phyloP scores from a whole-genome alignment of 2,113 vertebrate species.

The Ptilorrhoa leucosticta region DNA sequence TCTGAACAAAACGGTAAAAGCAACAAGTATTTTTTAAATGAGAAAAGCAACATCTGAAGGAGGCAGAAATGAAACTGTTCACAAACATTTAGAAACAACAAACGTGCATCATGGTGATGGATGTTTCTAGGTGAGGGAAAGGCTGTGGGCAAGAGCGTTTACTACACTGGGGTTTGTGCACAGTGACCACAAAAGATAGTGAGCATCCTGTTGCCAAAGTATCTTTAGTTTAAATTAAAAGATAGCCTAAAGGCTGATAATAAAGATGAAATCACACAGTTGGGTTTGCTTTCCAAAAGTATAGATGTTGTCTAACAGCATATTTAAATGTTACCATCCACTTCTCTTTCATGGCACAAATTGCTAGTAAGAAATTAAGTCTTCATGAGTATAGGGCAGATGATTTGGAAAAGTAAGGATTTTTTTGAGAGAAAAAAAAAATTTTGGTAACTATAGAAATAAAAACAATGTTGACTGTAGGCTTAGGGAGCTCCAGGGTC shows the following conservation, averaged over 20 bases:
- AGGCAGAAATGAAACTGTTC: background rate
- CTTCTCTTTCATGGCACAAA: background rate
- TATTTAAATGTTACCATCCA: background rate
- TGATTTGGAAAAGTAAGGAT: background rate
- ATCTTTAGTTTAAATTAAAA: background rate
- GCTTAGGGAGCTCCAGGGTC: background rate
- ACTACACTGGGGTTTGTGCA: background rate
- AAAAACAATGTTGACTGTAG: background rate
- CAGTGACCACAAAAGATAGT: background rate
- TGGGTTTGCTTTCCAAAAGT: background rate
- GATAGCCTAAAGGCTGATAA: background rate
- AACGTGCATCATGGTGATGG: fast-evolving
- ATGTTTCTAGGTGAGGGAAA: background rate
- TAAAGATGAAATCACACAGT: background rate
- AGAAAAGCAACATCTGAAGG: background rate
- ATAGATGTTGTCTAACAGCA: background rate
- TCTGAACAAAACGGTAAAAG: background rate
- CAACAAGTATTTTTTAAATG: background rate
- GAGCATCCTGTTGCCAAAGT: background rate
- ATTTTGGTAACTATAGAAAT: background rate
- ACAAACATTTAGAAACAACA: background rate
- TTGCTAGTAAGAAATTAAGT: background rate
- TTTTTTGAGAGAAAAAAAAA: background rate
- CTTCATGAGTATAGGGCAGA: background rate
- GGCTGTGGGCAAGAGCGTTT: background rate